These are phyloP conservation scores for Exocentrus adspersus DNA, from an alignment of 2,888 invertebrate species.

Conservation along the genomic window DNA sequence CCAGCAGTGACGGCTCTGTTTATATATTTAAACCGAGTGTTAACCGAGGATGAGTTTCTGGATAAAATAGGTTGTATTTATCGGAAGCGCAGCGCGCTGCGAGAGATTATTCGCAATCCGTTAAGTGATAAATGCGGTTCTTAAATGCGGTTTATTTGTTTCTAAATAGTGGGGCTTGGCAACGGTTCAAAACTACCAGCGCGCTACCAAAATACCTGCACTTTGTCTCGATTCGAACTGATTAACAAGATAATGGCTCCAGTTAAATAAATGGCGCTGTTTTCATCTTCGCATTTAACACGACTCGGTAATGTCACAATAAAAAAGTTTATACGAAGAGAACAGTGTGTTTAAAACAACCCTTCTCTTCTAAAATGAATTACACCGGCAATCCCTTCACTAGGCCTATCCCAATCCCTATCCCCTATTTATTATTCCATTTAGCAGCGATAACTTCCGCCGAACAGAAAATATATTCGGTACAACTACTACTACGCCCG, in stretches of 20 bases:
- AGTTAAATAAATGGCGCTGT: neutral
- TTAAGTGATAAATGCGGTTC: neutral
- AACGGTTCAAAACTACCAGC: neutral
- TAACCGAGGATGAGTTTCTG: neutral
- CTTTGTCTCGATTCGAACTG: neutral
- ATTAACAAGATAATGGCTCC: neutral
- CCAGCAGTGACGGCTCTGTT: too few species aligned
- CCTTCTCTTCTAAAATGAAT: too few species aligned
- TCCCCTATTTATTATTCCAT: slow-evolving; percentile 15
- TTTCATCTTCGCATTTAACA: too few species aligned
- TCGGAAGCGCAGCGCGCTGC: neutral
- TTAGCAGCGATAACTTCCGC: slow-evolving; percentile 6
- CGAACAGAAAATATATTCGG: slow-evolving; percentile 7
- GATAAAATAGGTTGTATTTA: neutral
- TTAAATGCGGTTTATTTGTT: neutral
- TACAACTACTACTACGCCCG: neutral
- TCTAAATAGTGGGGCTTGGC: neutral
- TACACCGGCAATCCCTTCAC: too few species aligned
- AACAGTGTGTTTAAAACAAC: too few species aligned
- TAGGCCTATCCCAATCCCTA: slow-evolving; percentile 5
- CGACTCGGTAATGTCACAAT: neutral
- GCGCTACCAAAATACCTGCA: neutral
- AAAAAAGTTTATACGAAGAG: too few species aligned
- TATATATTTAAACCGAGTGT: too few species aligned
- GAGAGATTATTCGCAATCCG: neutral